Conservation (phyloP, 2,113 vertebrate species). For the Anseranas semipalmata region DNA sequence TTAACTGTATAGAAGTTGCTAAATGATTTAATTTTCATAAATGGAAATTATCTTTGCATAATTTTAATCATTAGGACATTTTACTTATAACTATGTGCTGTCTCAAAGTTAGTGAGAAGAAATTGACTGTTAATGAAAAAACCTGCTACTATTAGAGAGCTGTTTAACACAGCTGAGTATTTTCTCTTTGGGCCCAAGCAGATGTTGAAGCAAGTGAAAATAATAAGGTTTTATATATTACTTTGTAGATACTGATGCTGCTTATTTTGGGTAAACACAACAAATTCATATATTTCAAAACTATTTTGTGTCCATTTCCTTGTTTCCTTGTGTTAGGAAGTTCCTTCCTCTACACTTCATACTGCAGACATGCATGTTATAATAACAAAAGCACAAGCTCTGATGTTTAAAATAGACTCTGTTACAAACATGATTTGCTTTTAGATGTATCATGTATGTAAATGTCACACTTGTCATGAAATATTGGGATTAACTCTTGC, state of each 20-base stretch:
- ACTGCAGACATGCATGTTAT: accelerated
- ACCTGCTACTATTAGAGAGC: not conserved
- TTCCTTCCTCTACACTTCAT: not conserved
- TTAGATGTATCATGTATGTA: not conserved
- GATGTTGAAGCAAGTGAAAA: not conserved
- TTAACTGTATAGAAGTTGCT: conserved; percentile 43
- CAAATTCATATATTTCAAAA: not conserved
- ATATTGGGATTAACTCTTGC: not conserved
- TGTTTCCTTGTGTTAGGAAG: not conserved
- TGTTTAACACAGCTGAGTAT: not conserved
- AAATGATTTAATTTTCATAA: conserved; percentile 59
- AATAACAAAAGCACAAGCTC: not conserved
- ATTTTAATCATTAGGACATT: conserved; percentile 35
- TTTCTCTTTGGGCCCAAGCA: not conserved
- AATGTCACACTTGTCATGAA: not conserved
- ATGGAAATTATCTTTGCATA: conserved; percentile 26
- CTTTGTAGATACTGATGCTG: not conserved
- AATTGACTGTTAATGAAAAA: conserved; percentile 9
- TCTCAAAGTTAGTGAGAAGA: conserved; percentile 14
- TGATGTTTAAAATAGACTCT: not conserved
- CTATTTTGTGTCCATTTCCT: not conserved
- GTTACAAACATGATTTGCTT: not conserved
- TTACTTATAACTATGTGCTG: conserved; percentile 4
- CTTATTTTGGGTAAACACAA: not conserved
- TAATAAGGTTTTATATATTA: not conserved